phyloP scores from a whole-genome alignment of 1,140 invertebrate species.

The Heliconius hewitsoni region DNA sequence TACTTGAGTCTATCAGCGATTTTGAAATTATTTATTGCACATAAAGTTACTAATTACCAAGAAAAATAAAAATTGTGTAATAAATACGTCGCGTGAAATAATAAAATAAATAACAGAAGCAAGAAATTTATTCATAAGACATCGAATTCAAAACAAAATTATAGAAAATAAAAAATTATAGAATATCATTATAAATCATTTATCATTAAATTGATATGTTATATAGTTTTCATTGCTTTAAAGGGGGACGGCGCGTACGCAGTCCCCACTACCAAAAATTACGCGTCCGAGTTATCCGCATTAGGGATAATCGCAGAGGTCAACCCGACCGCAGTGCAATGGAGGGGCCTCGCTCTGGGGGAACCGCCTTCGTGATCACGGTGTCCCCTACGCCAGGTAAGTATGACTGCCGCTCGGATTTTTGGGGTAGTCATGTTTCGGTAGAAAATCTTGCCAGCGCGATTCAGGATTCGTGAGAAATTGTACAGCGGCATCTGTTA shows the following conservation, averaged over 20 bases:
- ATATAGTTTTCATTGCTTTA: no score
- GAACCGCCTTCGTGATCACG: constrained; percentile 51
- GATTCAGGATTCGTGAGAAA: not conserved
- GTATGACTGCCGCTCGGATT: constrained; percentile 29
- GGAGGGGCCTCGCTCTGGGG: constrained; percentile 46
- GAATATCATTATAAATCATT: no score
- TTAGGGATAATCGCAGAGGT: constrained; percentile 53
- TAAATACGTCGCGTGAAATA: no score
- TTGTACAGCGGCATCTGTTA: not conserved
- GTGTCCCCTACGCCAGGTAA: constrained; percentile 52
- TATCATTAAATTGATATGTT: no score
- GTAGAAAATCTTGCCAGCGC: not conserved
- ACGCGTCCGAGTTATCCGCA: constrained; percentile 55
- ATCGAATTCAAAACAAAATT: no score
- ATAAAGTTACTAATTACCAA: no score
- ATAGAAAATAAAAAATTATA: no score
- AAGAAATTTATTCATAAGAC: no score
- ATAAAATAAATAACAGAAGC: no score
- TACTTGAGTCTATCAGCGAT: no score
- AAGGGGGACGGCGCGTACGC: constrained; percentile 52
- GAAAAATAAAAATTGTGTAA: no score
- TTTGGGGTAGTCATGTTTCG: not conserved
- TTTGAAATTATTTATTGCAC: no score
- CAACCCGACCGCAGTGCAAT: constrained; percentile 48
- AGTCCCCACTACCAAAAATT: constrained; percentile 58